Percentiles rank a stretch among this genome's conserved stretches.
phyloP scores from a whole-genome alignment of 2,888 invertebrate genomes.

The Drosophila melanosoma region DNA sequence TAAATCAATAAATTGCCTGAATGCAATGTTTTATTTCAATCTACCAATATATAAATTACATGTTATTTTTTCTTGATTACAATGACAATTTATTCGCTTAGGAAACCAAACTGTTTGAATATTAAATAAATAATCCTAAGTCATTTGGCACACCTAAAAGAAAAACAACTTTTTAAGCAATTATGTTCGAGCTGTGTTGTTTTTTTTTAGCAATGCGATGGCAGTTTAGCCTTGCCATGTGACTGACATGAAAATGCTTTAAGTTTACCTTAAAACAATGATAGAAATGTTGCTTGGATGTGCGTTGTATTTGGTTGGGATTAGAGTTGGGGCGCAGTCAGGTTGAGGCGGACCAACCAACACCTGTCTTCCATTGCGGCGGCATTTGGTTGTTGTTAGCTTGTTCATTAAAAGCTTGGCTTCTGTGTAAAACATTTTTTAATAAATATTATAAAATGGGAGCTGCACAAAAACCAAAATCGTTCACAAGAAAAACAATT shows the following conservation, averaged over 20 bases:
- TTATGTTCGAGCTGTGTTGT: slow-evolving; percentile 10
- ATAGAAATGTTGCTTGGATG: slow-evolving; percentile 68
- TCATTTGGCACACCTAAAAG: neutral
- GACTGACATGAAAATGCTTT: slow-evolving; percentile 84
- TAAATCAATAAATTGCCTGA: neutral
- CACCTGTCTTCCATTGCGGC: slow-evolving; percentile 73
- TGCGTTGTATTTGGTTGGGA: slow-evolving; percentile 10
- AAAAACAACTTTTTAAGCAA: slow-evolving; percentile 7
- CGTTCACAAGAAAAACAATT: slow-evolving; percentile 79
- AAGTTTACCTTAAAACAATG: slow-evolving; percentile 84
- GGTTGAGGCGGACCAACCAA: slow-evolving; percentile 42
- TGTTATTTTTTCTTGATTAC: neutral
- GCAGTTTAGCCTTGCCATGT: slow-evolving; percentile 31
- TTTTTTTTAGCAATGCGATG: neutral
- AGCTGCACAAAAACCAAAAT: slow-evolving; percentile 71
- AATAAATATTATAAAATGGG: slow-evolving; percentile 75
- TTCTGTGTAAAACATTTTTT: slow-evolving; percentile 82
- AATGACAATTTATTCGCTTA: neutral
- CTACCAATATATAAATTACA: neutral
- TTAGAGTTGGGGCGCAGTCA: slow-evolving; percentile 24
- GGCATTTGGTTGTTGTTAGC: slow-evolving; percentile 40
- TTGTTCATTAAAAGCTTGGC: slow-evolving; percentile 71
- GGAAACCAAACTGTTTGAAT: neutral
- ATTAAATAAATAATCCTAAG: neutral
- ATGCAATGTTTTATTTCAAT: neutral